Evolutionary conservation across 2,888 invertebrate genomes (phyloP), one percentile per base, ranked within the genome.

Genomic region (Temnothorax unifasciatus): DNA sequence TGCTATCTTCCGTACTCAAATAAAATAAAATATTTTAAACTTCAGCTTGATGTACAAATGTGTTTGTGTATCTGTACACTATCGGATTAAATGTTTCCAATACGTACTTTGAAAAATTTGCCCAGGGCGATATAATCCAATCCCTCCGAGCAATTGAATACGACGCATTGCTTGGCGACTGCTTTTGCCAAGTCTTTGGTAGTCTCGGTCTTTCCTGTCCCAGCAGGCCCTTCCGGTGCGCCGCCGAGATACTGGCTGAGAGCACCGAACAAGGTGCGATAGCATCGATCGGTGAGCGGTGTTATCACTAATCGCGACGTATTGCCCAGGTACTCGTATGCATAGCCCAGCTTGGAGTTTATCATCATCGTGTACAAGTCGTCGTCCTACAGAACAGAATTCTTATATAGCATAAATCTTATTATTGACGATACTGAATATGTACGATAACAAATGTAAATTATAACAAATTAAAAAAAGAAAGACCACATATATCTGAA

Each of bases 241-340:
- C 94, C 95, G 83, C 95, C 96, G 69, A 96, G 94, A 93, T 96
- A 95, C 63, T 96, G 94, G 90, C 96, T 96, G 89, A 96, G 95
- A 15, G 96, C 96, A 18, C 96, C 96, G 89, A 97, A 96, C 75
- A 97, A 94, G 0, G 97, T 97, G 69, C 96, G 95, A 91, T 96
- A 99, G 94, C 98, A 98, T 64, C 99, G 96, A 95, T 99, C 99
- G 0, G 99, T 99, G 85, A 99, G 96, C 0, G 99, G 99, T 0
- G 99, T 99, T 84, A 99, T 98, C 6, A 99, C 99, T 25, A 99
- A 96, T 25, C 99, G 96, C 0, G 97, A 96, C 0, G 97, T 97
- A 93, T 99, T 99, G 2, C 99, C 99, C 76, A 99, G 96, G 95
- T 99, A 99, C 95, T 99, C 99, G 94, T 99, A 99, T 5, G 96